Percentiles rank a stretch among this genome's conserved stretches.
These are phyloP conservation scores for Vespertilio murinus DNA, from an alignment of 2,797 vertebrate genomes.

Conservation along the genomic window DNA sequence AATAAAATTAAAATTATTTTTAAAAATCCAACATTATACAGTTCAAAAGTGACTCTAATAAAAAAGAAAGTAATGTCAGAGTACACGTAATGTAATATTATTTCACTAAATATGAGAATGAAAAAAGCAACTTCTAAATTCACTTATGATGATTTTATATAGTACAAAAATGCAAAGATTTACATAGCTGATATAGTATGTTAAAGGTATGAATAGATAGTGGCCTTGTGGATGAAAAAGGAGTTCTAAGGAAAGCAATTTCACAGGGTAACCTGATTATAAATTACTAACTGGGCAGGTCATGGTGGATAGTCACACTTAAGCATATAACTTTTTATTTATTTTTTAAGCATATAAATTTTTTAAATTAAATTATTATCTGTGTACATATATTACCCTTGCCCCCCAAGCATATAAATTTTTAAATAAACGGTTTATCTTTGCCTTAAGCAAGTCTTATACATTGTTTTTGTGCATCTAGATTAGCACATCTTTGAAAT, in stretches of 20 bases:
- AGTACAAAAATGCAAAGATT: neutral
- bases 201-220: neutral
- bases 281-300: neutral
- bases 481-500: neutral
- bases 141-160: neutral
- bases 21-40: neutral
- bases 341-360: no score
- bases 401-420: neutral
- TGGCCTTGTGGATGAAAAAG: neutral
- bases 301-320: neutral
- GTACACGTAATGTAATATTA: neutral
- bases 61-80: neutral
- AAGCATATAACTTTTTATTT: no score
- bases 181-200: neutral
- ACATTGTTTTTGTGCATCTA: neutral
- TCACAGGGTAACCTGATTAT: neutral
- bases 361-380: no score
- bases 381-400: no score
- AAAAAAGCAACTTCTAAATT: neutral
- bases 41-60: constrained; percentile 22
- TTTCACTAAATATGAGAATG: neutral
- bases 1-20: constrained; percentile 33
- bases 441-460: neutral
- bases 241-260: neutral
- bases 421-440: neutral